Base-by-base conservation (phyloP, 2,113 vertebrate species). In the Tylochromis polylepis region DNA sequence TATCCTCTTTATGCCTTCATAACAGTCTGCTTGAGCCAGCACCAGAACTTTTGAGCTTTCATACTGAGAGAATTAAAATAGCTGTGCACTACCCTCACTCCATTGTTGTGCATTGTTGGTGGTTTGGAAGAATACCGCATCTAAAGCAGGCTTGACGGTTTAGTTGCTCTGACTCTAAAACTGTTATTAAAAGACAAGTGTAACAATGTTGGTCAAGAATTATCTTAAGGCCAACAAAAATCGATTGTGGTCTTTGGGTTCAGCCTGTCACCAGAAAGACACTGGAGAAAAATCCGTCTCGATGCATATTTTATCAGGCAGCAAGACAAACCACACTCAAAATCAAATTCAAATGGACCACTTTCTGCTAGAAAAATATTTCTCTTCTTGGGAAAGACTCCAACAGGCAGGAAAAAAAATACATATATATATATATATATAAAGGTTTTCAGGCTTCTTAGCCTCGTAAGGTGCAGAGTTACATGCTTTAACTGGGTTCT, bases 301-400 rank as follows among this genome's bases (percentile, higher is more conserved):
- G n/a, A 59, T 79, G 56, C 86, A 84, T 84, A 84, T 84, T 87
- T 90, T 80, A 88, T 84, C 77, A 79, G 91, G 91, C 86, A 82
- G 20, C 1, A 27, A 82, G 87, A 89, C 88, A 89, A 89, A 90
- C 92, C 92, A 70, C 90, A 89, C 20, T 82, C 55, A 79, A 65
- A 90, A 85, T 83, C 85, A 85, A 82, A 91, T 53, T 81, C 84
- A 87, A 91, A 88, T 67, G 83, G 80, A 81, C 36, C 85, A 46
- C 53, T 79, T 82, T 80, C 78, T 77, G 78, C 67, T 80, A 80
- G n/a, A 85, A 78, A 70, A 80, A 84, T 80, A 84, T 80, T 86
- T 77, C 36, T 41, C 29, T 51, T 58, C 31, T 24, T 11, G 3
- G 55, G 65, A 72, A 78, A 3, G 5, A 81, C 57, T 81, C 75